Percentiles rank a stretch among this genome's conserved stretches.
These are phyloP conservation scores for Zaprionus gabonicus DNA, from an alignment of 1,140 invertebrate genomes.

Conservation along the genomic window DNA sequence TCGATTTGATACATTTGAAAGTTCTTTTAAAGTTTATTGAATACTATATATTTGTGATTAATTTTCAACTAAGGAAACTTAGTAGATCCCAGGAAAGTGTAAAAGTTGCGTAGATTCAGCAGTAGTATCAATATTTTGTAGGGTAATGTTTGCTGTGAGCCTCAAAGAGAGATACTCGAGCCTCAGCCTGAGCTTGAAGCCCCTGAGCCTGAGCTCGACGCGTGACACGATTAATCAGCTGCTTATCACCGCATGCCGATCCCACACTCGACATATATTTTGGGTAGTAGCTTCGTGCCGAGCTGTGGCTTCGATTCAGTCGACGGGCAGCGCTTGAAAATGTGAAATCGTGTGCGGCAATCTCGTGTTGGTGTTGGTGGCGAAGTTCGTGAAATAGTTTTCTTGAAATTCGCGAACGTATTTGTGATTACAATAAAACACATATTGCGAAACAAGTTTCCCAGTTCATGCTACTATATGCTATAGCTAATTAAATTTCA, in stretches of 20 bases:
- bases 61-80: too few relatives aligned
- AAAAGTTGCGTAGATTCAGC: too few relatives aligned
- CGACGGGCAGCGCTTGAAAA: constrained; percentile 64
- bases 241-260: constrained; percentile 45
- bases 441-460: constrained; percentile 30
- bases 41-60: too few relatives aligned
- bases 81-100: too few relatives aligned
- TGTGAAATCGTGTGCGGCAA: constrained; percentile 60
- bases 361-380: constrained; percentile 18
- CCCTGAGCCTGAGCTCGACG: constrained; percentile 5
- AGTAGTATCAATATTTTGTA: background rate
- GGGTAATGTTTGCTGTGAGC: background rate
- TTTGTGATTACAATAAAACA: constrained; percentile 61
- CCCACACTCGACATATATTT: background rate
- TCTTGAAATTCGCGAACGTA: constrained; percentile 27
- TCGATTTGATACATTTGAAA: too few relatives aligned
- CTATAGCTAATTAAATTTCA: constrained; percentile 13
- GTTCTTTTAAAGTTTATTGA: too few relatives aligned
- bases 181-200: background rate
- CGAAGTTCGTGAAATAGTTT: constrained; percentile 20
- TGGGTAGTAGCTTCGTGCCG: background rate
- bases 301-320: constrained; percentile 46
- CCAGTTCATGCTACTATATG: background rate
- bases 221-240: constrained; percentile 22
- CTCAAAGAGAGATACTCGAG: background rate